Evolutionary conservation across 2,888 invertebrate genomes (phyloP).

Genomic region (Colostygia pectinataria): DNA sequence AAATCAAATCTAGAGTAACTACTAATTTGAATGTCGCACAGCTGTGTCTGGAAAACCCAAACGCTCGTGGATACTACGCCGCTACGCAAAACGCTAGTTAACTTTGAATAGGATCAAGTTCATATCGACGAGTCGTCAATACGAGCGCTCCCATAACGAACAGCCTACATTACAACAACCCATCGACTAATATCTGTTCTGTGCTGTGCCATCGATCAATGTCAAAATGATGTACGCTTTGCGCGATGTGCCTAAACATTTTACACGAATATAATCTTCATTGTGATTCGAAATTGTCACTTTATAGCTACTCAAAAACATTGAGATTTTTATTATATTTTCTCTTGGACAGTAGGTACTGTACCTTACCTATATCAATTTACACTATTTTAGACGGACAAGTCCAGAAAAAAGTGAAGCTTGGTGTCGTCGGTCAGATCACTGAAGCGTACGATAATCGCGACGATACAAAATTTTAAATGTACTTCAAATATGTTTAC

Average conservation of each 20-base stretch:
- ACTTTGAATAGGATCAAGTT: constrained; percentile 1
- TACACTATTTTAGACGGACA: constrained; percentile 16
- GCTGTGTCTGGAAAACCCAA: no score
- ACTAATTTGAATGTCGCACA: no score
- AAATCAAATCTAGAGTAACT: no score
- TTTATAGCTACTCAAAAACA: neutral
- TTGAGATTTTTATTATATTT: no score
- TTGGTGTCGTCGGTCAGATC: constrained; percentile 9
- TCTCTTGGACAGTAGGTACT: no score
- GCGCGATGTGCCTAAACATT: constrained; percentile 1
- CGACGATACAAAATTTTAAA: no score
- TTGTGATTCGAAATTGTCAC: constrained; percentile 5
- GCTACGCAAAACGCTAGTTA: neutral
- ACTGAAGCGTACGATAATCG: constrained; percentile 13
- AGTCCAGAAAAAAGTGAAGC: no score
- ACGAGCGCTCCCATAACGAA: neutral
- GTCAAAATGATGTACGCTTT: constrained; percentile 4
- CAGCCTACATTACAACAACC: neutral
- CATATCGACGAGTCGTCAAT: neutral
- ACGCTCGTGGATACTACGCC: no score
- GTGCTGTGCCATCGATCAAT: constrained; percentile 13
- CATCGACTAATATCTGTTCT: no score
- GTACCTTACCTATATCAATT: constrained; percentile 16
- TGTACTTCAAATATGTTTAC: no score
- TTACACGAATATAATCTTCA: constrained; percentile 5